Conservation (phyloP, 2,113 vertebrate genomes). For the Periophthalmus modestus region DNA sequence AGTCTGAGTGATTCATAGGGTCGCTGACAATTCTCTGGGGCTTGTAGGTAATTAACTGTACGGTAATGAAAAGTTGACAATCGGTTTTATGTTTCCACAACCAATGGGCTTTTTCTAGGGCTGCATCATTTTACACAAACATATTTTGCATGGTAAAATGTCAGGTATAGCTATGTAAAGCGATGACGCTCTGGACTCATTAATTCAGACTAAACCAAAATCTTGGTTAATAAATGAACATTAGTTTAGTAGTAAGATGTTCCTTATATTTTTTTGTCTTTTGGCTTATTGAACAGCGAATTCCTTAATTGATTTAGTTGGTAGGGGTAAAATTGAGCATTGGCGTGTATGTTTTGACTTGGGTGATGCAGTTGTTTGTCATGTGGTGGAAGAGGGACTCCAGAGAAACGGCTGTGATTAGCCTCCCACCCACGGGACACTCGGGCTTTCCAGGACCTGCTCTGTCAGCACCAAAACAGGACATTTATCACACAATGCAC, state of each 20-base stretch:
- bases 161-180: background rate
- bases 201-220: background rate
- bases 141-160: background rate
- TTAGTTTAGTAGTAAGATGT: too few species aligned
- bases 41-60: conserved; percentile 45
- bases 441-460: conserved; percentile 51
- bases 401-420: conserved; percentile 55
- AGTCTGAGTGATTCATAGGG: conserved; percentile 32
- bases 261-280: too few species aligned
- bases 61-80: conserved; percentile 49
- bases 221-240: background rate
- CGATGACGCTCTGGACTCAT: background rate
- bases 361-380: conserved; percentile 57
- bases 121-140: background rate
- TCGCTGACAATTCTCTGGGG: conserved; percentile 28
- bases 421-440: conserved; percentile 42
- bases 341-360: conserved; percentile 24
- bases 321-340: conserved; percentile 16
- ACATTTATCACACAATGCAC: conserved; percentile 66
- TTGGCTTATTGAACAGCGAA: too few species aligned
- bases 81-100: conserved; percentile 34
- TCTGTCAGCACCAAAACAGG: conserved; percentile 63
- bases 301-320: too few species aligned
- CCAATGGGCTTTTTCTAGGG: background rate
- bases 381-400: conserved; percentile 47